A percentile compares a stretch with the other conserved stretches of the same genome.
Evolutionary conservation across 2,113 vertebrate species (phyloP).

Genomic region (Ochotona curzoniae): DNA sequence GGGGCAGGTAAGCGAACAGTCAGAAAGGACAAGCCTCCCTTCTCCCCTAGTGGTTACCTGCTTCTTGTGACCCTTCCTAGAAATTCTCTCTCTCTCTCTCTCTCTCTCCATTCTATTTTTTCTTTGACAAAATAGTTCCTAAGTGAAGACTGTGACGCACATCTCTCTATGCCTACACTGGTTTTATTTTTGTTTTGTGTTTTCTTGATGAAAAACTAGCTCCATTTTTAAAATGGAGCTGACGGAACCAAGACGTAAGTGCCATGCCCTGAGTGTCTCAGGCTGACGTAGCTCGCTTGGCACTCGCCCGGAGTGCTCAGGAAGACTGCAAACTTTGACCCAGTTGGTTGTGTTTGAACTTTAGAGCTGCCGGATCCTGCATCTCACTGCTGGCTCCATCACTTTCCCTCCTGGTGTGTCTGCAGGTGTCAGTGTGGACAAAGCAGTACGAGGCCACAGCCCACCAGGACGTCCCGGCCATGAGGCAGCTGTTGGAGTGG

Average conservation of each 20-base stretch:
- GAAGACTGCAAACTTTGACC: background rate
- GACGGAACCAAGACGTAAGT: constrained; percentile 3
- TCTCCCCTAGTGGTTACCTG: background rate
- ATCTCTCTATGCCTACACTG: background rate
- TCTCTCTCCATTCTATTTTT: background rate
- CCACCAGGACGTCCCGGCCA: constrained; percentile 90
- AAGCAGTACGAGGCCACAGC: constrained; percentile 92
- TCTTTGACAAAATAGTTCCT: constrained; percentile 11
- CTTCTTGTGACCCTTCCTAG: background rate
- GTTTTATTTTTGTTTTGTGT: background rate
- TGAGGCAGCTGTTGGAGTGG: constrained; percentile 93
- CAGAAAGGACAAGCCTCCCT: constrained; percentile 17
- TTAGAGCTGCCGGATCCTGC: background rate
- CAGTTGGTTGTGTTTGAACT: constrained; percentile 17
- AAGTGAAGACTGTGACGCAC: background rate
- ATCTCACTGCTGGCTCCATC: background rate
- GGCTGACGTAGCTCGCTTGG: background rate
- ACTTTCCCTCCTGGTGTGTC: constrained; percentile 39
- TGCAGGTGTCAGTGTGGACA: constrained; percentile 94
- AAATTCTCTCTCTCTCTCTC: background rate
- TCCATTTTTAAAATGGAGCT: constrained; percentile 31
- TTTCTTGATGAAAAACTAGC: background rate
- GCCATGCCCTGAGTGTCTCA: background rate
- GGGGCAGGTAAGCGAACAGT: background rate
- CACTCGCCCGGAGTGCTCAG: background rate